A percentile compares a stretch with the other conserved stretches of the same genome.
Conservation (phyloP, 2,113 vertebrate species). For the Corapipo altera region DNA sequence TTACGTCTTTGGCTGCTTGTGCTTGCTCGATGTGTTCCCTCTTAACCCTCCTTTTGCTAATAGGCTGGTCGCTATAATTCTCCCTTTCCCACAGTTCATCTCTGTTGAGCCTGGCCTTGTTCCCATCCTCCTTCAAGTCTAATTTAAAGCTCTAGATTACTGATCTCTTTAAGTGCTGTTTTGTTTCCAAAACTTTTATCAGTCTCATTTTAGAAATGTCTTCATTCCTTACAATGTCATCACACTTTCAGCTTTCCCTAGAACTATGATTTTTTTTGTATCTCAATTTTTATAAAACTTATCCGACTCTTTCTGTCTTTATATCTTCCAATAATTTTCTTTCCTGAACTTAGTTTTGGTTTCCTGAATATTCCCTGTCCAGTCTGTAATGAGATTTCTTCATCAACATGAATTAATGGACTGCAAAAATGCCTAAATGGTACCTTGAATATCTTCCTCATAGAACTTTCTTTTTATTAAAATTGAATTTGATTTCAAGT, state of each 20-base stretch:
- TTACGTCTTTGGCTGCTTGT: not conserved
- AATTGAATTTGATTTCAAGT: not conserved
- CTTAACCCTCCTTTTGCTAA: not conserved
- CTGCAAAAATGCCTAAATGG: not conserved
- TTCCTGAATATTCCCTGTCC: not conserved
- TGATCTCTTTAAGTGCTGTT: not conserved
- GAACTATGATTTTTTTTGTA: not conserved
- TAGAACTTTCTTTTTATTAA: not conserved
- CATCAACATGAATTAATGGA: not conserved
- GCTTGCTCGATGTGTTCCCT: not conserved
- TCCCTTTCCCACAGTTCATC: not conserved
- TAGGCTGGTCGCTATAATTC: not conserved
- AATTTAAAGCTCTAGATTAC: not conserved
- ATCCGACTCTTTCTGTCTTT: conserved; percentile 1
- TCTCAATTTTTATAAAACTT: not conserved
- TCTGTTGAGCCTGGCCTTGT: not conserved
- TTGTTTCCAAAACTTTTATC: not conserved
- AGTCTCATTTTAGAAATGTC: not conserved
- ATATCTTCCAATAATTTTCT: not conserved
- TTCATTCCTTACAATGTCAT: not conserved
- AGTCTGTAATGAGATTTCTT: conserved; percentile 24
- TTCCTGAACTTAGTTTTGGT: not conserved
- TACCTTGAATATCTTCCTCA: not conserved
- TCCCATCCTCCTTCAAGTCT: not conserved
- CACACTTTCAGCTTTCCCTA: not conserved